phyloP scores from a whole-genome alignment of 2,797 vertebrate species.

The Acipenser ruthenus region DNA sequence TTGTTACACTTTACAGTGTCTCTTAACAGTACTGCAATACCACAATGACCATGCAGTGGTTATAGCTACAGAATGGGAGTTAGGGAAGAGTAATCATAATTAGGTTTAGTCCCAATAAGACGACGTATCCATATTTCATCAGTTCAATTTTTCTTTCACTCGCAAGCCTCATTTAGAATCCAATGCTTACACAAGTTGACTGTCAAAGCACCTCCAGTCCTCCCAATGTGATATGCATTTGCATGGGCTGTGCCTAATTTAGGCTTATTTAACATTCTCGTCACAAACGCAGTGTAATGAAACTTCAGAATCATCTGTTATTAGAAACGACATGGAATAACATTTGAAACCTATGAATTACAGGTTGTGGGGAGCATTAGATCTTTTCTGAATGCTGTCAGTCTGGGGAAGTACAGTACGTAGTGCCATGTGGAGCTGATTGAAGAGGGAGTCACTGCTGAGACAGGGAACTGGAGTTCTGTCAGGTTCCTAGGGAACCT shows the following conservation, averaged over 20 bases:
- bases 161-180: constrained; percentile 5
- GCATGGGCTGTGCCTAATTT: constrained; percentile 4
- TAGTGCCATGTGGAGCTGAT: background rate
- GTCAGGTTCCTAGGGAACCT: too few relatives aligned
- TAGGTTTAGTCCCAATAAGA: background rate
- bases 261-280: background rate
- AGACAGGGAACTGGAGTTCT: too few relatives aligned
- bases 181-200: background rate
- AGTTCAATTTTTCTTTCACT: background rate
- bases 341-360: background rate
- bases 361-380: background rate
- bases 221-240: constrained; percentile 5
- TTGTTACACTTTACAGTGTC: too few relatives aligned
- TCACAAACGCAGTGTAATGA: background rate
- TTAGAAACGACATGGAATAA: background rate
- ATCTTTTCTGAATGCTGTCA: background rate
- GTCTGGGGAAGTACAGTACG: background rate
- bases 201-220: constrained; percentile 5
- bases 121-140: background rate
- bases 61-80: too few relatives aligned
- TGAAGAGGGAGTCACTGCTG: background rate
- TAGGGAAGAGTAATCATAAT: background rate
- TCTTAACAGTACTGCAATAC: too few relatives aligned
- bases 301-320: background rate
- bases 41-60: too few relatives aligned